Percentiles rank a stretch among this genome's conserved stretches.
These are phyloP conservation scores for Habropoda laboriosa DNA, from an alignment of 1,140 invertebrate genomes.

Conservation along the genomic window DNA sequence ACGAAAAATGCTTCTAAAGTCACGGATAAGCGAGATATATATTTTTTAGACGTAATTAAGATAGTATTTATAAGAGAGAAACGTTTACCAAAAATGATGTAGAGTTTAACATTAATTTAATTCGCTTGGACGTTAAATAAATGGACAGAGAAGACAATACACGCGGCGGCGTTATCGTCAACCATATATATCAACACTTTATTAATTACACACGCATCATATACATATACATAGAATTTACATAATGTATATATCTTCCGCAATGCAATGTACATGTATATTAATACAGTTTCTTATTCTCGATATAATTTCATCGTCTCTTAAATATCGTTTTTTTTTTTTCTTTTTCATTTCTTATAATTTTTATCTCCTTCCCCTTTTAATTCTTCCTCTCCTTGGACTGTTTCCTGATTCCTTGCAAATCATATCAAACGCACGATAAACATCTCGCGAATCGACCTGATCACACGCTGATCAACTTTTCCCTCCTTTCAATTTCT, in stretches of 20 bases:
- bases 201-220: slow-evolving; percentile 74
- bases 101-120: slow-evolving; percentile 25
- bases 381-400: slow-evolving; percentile 7
- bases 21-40: neutral
- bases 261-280: slow-evolving; percentile 70
- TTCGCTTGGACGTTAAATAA: neutral
- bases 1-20: neutral
- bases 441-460: slow-evolving; percentile 16
- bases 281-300: slow-evolving; percentile 66
- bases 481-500: neutral
- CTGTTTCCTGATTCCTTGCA: neutral
- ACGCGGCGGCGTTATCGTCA: slow-evolving; percentile 55
- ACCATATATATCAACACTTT: slow-evolving; percentile 75
- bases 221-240: slow-evolving; percentile 73
- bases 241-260: slow-evolving; percentile 64
- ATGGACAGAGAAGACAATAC: neutral
- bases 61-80: slow-evolving; percentile 4
- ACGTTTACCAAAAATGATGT: neutral
- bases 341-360: neutral
- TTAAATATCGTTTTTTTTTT: slow-evolving; percentile 55
- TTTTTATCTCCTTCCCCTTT: neutral
- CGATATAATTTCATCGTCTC: slow-evolving; percentile 53
- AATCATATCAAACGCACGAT: slow-evolving; percentile 43
- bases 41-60: neutral
- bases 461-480: slow-evolving; percentile 18